These are phyloP conservation scores for Lycodopsis pacificus DNA, from an alignment of 2,797 vertebrate genomes.

Conservation along the genomic window DNA sequence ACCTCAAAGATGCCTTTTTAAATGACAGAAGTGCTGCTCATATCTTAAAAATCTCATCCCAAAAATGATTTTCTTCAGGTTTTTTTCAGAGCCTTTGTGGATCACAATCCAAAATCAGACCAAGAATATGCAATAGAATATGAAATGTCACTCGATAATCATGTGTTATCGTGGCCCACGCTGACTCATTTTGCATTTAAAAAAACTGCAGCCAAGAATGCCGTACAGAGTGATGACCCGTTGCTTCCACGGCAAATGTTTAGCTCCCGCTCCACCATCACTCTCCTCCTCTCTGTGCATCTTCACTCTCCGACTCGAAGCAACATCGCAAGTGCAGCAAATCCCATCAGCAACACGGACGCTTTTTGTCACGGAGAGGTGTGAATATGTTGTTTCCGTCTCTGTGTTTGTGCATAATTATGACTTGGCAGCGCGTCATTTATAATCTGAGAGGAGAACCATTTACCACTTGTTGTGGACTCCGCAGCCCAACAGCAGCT, in stretches of 20 bases:
- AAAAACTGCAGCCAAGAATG: conserved; percentile 16
- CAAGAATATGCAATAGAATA: neutral
- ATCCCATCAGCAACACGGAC: conserved; percentile 22
- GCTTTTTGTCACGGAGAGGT: conserved; percentile 51
- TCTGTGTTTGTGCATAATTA: conserved; percentile 59
- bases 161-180: neutral
- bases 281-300: conserved; percentile 22
- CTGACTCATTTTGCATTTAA: neutral
- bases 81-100: conserved; percentile 12
- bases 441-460: conserved; percentile 58
- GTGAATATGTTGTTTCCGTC: conserved; percentile 41
- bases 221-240: conserved; percentile 27
- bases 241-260: conserved; percentile 35
- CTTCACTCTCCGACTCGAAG: conserved; percentile 52
- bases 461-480: conserved; percentile 46
- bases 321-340: conserved; percentile 47
- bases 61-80: neutral
- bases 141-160: neutral
- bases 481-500: conserved; percentile 39
- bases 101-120: neutral
- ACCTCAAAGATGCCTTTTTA: conserved; percentile 7
- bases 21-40: conserved; percentile 15
- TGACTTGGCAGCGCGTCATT: conserved; percentile 34
- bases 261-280: conserved; percentile 3
- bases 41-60: neutral